Evolutionary conservation across 2,888 invertebrate genomes (phyloP), one percentile per base, ranked within the genome.

Genomic region (Theristus sp.): DNA sequence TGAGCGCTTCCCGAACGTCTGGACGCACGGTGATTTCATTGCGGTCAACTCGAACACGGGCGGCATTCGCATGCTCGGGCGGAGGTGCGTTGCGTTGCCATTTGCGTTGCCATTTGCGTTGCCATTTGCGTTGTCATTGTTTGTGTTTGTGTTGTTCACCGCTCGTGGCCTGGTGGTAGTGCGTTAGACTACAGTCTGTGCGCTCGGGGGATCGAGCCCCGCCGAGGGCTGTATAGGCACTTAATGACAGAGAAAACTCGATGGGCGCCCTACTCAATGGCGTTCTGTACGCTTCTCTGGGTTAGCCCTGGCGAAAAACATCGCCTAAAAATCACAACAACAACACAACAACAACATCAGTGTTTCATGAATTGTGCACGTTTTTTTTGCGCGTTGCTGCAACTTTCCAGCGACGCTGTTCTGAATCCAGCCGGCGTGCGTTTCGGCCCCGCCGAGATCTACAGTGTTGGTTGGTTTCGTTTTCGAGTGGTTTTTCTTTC

Each of bases 391-490:
- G 52, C 24, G 13, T n/a, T n/a, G n/a, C n/a, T n/a, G n/a, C n/a
- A n/a, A 38, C 17, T 13, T 38, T 38, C 10, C 57, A 77, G 79
- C 72, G 81, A 81, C 71, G 80, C 80, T 0, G 80, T 80, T 0
- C 68, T 81, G 52, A 81, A 81, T 69, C 80, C 81, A 26, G 79
- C 77, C 69, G 81, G 81, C 27, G 80, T 81, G 0, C 70, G 81
- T 30, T 81, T 81, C 70, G 81, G 81, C 28, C 79, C 79, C 67
- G 78, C 81, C n/a, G 81, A 81, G 69, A 80, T 81, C 62, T 81
- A 81, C 66, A 75, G 78, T 65, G 74, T 80, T 62, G 79, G 79
- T 78, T 67, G 71, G 74, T 31, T 2, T 6, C 25, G 26, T 13
- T 57, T 2, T n/a, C 22, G 31, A 26, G 10, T 52, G 6, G 20